Percentiles rank a stretch among this genome's conserved stretches.
Conservation (phyloP, 2,113 vertebrate genomes). For the Odocoileus virginianus region DNA sequence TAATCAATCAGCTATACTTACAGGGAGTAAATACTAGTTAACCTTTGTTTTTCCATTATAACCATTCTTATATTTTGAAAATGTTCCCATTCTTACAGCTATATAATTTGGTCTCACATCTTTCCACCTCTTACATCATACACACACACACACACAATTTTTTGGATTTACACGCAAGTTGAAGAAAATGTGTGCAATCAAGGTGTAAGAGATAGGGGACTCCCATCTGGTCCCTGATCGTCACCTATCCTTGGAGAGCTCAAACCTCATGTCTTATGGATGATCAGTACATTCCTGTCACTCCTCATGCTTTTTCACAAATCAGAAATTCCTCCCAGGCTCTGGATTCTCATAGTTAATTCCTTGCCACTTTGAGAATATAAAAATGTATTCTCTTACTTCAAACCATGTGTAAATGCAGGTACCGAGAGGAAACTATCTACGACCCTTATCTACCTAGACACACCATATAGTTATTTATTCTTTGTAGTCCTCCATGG, state of each 20-base stretch:
- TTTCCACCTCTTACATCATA: not conserved
- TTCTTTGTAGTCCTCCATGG: not conserved
- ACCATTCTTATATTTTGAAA: not conserved
- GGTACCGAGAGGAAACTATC: not conserved
- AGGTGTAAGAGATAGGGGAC: not conserved
- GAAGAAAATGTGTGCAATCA: not conserved
- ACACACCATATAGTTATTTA: not conserved
- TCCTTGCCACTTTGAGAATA: not conserved
- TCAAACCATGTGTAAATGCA: not conserved
- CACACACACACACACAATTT: not conserved
- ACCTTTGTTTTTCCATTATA: not conserved
- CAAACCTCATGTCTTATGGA: not conserved
- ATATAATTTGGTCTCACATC: not conserved
- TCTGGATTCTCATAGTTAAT: not conserved
- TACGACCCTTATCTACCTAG: not conserved
- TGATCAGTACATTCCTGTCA: too few relatives aligned
- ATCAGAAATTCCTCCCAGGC: not conserved
- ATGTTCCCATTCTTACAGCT: not conserved
- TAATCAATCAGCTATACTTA: not conserved
- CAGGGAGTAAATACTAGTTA: not conserved
- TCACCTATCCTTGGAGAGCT: not conserved
- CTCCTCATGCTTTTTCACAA: not conserved
- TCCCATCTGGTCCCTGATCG: not conserved
- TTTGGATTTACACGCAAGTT: not conserved
- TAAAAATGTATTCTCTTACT: not conserved